Evolutionary conservation across 1,140 invertebrate species (phyloP), one percentile per base, ranked within the genome.

Genomic region (Aethina tumida): DNA sequence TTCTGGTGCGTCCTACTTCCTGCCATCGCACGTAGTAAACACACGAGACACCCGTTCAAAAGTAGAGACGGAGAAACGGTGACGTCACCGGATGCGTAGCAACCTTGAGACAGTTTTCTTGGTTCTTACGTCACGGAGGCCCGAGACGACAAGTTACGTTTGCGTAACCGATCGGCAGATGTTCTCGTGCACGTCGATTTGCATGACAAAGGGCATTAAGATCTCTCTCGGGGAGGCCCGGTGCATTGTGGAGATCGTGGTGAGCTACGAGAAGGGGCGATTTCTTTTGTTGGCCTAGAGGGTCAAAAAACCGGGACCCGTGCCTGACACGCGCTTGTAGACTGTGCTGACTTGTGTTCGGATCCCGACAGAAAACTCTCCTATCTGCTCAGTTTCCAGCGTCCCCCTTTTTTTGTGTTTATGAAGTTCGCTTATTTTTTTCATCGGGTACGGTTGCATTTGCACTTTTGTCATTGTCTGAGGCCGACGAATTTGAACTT

Each of bases 91-190:
- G 55, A 56, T 44, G 41, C 34, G 35, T 41, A 26, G 39, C 47
- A 58, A 49, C 55, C 55, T 58, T 58, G 53, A 58, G 55, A 56
- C 52, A 41, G 47, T 56, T 58, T 58, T 55, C 55, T 58, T 58
- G 52, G 36, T 35, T 39, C 13, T 30, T 34, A 37, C 35, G 35
- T 37, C 35, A 39, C 19, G 14, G 4, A 9, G 13, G 6, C 17
- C n/a, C n/a, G n/a, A n/a, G 10, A 13, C 26, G 14, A 26, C 27
- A 35, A 22, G 35, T 41, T 43, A 46, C 38, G 38, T 50, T n/a
- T 44, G 43, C 47, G 52, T 44, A 41, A 43, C 32, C 44, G 40
- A 50, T 34, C 43, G 51, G 49, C 55, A 58, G 55, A 58, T 58
- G 55, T 58, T 50, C 33, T 29, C 36, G 14, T 38, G 14, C 30